phyloP scores from a whole-genome alignment of 2,888 invertebrate genomes.

The Resseliella maxima region DNA sequence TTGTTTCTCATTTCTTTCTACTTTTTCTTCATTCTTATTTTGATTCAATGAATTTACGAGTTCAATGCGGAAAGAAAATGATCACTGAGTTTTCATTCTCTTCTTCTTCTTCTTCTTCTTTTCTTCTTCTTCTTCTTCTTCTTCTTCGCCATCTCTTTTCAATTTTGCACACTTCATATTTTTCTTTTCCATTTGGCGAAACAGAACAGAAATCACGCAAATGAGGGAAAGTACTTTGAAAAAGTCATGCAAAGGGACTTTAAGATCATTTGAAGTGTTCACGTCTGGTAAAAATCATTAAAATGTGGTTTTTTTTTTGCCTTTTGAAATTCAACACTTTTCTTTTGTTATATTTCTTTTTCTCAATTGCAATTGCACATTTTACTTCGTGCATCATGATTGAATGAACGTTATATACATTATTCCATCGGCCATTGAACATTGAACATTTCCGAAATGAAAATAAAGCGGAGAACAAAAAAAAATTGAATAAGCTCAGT shows the following conservation, averaged over 20 bases:
- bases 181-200: neutral
- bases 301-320: slow-evolving; percentile 5
- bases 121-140: neutral
- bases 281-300: neutral
- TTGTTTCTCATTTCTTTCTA: too few relatives aligned
- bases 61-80: slow-evolving; percentile 7
- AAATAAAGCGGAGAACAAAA: neutral
- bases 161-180: neutral
- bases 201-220: neutral
- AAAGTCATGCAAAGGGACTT: slow-evolving; percentile 31
- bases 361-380: neutral
- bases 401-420: neutral
- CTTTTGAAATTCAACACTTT: slow-evolving; percentile 9
- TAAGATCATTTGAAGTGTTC: slow-evolving; percentile 38
- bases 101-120: neutral
- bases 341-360: neutral
- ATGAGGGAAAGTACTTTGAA: neutral
- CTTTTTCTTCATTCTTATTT: neutral
- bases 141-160: too few relatives aligned
- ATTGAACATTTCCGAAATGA: neutral
- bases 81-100: neutral
- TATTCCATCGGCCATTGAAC: neutral
- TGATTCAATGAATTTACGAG: neutral
- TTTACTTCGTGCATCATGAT: neutral
- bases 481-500: neutral